Conservation (phyloP, 1,140 invertebrate species). For the Trichoplusia ni region DNA sequence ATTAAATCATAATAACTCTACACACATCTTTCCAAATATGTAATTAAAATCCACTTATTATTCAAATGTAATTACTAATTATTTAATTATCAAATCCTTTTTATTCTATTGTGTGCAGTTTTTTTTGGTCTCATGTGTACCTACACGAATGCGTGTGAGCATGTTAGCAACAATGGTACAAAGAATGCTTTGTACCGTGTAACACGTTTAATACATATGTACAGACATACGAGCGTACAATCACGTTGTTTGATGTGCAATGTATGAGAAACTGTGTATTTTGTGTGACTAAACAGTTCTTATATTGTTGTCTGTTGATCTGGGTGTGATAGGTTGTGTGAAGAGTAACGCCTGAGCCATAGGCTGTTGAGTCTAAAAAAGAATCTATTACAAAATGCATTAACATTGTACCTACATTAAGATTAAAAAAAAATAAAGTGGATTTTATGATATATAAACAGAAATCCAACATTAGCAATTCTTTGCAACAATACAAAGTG, state of each 20-base stretch:
- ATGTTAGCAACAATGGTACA: conserved; percentile 19
- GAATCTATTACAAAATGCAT: too few species aligned
- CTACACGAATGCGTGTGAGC: conserved; percentile 23
- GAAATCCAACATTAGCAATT: too few species aligned
- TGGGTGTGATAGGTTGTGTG: too few species aligned
- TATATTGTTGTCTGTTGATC: not conserved
- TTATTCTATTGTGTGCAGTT: conserved; percentile 4
- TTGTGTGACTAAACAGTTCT: conserved; percentile 20
- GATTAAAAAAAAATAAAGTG: too few species aligned
- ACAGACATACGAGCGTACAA: not conserved
- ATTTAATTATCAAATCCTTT: too few species aligned
- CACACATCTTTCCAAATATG: not conserved
- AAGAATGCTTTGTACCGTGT: conserved; percentile 24
- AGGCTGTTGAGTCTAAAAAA: too few species aligned
- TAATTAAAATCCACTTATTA: not conserved
- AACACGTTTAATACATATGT: conserved; percentile 13
- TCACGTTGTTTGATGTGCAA: conserved; percentile 5
- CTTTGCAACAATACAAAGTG: too few species aligned
- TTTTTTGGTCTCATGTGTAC: conserved; percentile 14
- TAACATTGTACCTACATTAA: too few species aligned
- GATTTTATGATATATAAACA: too few species aligned
- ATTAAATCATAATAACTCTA: not conserved
- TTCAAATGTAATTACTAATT: conserved; percentile 21
- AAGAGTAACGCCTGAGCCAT: too few species aligned
- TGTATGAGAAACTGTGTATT: conserved; percentile 16